Conservation (phyloP, 2,113 vertebrate species). For the Diphyllodes magnificus region DNA sequence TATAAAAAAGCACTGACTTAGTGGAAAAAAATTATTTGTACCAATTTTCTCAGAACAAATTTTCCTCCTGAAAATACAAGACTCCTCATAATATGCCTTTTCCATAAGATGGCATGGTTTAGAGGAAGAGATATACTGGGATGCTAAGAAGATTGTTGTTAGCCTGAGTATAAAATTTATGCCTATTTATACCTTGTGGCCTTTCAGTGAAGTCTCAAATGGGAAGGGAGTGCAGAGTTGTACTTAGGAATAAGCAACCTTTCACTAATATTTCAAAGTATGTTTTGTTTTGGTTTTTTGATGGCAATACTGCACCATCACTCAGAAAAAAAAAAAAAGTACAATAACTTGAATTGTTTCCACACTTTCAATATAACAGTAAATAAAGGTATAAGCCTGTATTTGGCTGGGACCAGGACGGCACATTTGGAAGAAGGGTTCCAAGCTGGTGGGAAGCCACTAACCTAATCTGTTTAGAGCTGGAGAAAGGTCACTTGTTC, state of each 20-base stretch:
- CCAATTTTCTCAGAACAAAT: neutral
- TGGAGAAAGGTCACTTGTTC: neutral
- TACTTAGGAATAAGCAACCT: neutral
- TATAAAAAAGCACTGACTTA: neutral
- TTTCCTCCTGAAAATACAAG: neutral
- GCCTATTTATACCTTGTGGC: neutral
- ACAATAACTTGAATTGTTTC: neutral
- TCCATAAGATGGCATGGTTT: neutral
- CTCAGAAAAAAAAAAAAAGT: neutral
- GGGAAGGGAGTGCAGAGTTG: neutral
- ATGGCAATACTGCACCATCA: neutral
- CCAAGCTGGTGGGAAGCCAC: neutral
- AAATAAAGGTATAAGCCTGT: neutral
- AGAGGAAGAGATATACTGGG: neutral
- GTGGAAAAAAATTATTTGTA: neutral
- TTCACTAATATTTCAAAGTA: neutral
- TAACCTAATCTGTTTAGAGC: neutral
- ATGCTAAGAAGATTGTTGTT: neutral
- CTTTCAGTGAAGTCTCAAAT: neutral
- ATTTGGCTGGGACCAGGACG: neutral
- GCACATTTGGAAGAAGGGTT: neutral
- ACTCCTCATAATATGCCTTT: neutral
- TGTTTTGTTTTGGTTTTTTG: neutral
- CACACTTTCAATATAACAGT: neutral
- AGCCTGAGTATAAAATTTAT: neutral